Base-by-base conservation (phyloP, 1,140 invertebrate species). In the Zophobas atratus region DNA sequence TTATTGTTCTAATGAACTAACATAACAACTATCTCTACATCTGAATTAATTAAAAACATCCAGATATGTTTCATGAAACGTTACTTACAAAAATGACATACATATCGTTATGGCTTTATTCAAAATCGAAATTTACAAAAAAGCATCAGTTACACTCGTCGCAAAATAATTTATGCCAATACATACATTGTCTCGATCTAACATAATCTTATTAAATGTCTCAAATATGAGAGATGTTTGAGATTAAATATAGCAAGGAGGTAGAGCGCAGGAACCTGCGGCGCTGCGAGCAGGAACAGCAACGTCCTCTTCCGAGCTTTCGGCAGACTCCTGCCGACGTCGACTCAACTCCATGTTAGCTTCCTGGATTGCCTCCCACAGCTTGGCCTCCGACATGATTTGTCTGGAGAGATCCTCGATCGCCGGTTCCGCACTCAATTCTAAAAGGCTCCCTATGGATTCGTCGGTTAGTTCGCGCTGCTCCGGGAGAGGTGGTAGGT, bases 361-460 rank as follows among this genome's bases (percentile, higher is more conserved):
- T 82, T 93, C 93, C 81, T 94, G 93, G 49, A 94, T 92, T 1
- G 93, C 93, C 82, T 94, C 93, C 89, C 92, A 94, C 3, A 94
- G 88, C 84, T 94, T 94, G 0, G 93, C 93, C 86, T 94, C 92
- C 0, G 92, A 92, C 82, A 94, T 88, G 4, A 94, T 94, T 84
- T 94, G 93, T 57, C 93, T 89, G 55, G 92, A 93, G 0, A 94
- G 86, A 78, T 94, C 93, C 74, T 93, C 93, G 0, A 94, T 90
- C 1, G 91, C 90, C 3, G 91, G 90, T 79, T 93, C 92, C 0
- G 90, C 89, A 80, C 90, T 91, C 48, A 92, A 86, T 74, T 93
- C 92, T 72, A 92, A 85, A 1, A 92, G 84, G 49, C 91, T 88
- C 48, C 88, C 90, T 41, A 93, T 86, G 1, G 89, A 87, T 72